Base-by-base conservation (phyloP, 2,888 invertebrate species). In the Scaeva pyrastri region DNA sequence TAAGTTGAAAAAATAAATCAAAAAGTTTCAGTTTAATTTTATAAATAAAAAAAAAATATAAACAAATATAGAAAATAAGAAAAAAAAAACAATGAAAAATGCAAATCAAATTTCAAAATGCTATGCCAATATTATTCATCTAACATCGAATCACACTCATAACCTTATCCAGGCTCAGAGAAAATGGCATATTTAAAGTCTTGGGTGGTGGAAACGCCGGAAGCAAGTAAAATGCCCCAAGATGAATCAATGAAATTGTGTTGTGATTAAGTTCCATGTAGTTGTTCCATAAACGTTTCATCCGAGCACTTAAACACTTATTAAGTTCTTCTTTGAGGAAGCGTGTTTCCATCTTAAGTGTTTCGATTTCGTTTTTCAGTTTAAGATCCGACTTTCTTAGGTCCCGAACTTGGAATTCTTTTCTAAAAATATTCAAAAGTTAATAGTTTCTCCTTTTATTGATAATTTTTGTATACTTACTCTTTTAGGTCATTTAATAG, bases 161-260 rank as follows among this genome's bases (percentile, higher is more conserved):
- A 16, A 60, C 66, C 12, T 76, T 73, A 41, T 74, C 43, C 50
- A 73, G 58, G 16, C 50, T 64, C 0, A 81, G 11, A 7, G 41
- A 68, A 19, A 68, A 66, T 1, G 86, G 81, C 45, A 81, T 64
- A 11, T 26, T 56, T 6, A 68, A 12, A 0, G 88, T 72, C 26
- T 89, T 89, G 4, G 90, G 89, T 1, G 91, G 90, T 2, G 90
- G 90, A 2, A 90, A 88, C n/a, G 90, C 91, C 0, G 91, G 91
- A 4, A 92, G 82, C 72, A 91, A 87, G 56, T 89, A 91, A 74
- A 88, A 90, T 16, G 89, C 89, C 7, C 91, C 85, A 79, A 90
- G 89, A 87, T 92, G 91, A 19, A 91, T 71, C 66, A 91, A 84
- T 3, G 89, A 87, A 36, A 90, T 89, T 1, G 91, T 90, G 55